Base-by-base conservation (phyloP, 2,797 vertebrate genomes). In the Etheostoma nigrum region DNA sequence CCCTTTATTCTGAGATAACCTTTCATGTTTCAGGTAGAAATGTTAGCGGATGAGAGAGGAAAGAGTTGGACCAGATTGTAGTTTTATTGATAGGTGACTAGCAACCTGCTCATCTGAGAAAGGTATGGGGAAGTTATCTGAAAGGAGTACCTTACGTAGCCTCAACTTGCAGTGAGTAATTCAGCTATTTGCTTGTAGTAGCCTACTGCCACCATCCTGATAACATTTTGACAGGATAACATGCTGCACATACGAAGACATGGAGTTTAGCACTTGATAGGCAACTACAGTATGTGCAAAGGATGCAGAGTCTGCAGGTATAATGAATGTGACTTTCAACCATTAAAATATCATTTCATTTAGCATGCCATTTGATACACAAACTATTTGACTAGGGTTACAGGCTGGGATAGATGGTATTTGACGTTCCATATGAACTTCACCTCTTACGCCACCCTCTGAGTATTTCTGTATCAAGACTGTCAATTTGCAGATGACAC, bases 261-360 rank as follows among this genome's bases (percentile, higher is more conserved):
- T 4, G 4, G 7, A 23, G 57, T 30, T 45, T 68, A 53, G 25
- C 66, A 16, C 4, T 65, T 36, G 19, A 59, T 48, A 25, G 49
- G 33, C 4, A 73, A 2, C 18, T 19, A 40, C 10, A 11, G 36
- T 40, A 9, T 57, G 61, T 49, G 33, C 53, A 64, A 42, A 44
- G 51, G 19, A 67, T 55, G n/a, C 15, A 51, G 51, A 68, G 15
- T 71, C 23, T 62, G 58, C 42, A 59, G 27, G 12, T 70, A 40
- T 61, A 14, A 40, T 59, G 66, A 84, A 79, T 79, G 58, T 70
- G 73, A 71, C 62, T 66, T 52, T 74, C 15, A 52, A 12, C 15
- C 44, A 48, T 44, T 84, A 23, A 67, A 48, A 64, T 2, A 67
- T 70, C 0, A 74, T 72, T 72, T 66, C 27, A 36, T 51, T 25